phyloP scores from a whole-genome alignment of 2,113 vertebrate genomes.

The Gracilinanus agilis region DNA sequence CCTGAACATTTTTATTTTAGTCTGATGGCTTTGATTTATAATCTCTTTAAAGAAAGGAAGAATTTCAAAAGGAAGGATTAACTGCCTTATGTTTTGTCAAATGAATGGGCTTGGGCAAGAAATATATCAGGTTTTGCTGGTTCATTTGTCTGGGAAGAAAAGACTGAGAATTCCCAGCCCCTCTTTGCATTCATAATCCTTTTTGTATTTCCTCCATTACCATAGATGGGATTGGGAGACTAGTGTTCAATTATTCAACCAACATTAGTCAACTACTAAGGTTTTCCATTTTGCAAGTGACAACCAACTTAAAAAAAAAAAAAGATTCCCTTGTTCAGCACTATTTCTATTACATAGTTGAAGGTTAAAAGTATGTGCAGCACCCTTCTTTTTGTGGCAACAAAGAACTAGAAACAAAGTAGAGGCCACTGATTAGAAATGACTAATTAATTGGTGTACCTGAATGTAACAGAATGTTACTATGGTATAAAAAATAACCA shows the following conservation, averaged over 20 bases:
- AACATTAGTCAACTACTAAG: neutral
- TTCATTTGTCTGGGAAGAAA: slow-evolving; percentile 9
- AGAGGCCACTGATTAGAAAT: neutral
- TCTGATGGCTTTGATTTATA: slow-evolving; percentile 10
- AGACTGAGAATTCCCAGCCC: neutral
- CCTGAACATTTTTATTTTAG: neutral
- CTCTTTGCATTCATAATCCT: neutral
- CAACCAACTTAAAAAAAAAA: neutral
- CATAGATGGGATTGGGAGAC: neutral
- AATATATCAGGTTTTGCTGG: neutral
- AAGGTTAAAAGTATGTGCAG: neutral
- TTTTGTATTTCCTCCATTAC: neutral
- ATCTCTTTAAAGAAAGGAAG: neutral
- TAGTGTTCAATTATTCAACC: slow-evolving; percentile 3
- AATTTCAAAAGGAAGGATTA: slow-evolving; percentile 7
- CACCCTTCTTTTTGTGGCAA: neutral
- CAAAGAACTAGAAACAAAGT: neutral
- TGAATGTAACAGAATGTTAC: neutral
- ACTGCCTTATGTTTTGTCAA: slow-evolving; percentile 5
- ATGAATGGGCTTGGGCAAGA: neutral
- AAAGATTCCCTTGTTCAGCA: neutral
- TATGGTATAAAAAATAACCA: neutral
- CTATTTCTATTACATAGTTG: neutral
- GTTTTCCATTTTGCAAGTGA: neutral
- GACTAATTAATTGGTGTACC: neutral